phyloP scores from a whole-genome alignment of 2,113 vertebrate species.

The Sphyrna mokarran region DNA sequence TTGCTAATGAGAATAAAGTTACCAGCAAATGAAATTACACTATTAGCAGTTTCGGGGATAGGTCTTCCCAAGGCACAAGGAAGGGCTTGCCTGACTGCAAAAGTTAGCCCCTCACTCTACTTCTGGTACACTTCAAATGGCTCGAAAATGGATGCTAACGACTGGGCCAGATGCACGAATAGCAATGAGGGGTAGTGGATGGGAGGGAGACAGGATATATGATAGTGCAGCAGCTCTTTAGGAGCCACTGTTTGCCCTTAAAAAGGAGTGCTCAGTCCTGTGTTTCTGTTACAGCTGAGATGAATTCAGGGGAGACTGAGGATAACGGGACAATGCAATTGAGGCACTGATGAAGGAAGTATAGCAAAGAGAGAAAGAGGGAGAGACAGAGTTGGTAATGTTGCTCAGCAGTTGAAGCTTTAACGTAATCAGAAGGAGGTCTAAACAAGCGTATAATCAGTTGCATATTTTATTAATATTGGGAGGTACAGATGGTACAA shows the following conservation, averaged over 20 bases:
- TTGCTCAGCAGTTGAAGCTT: background rate
- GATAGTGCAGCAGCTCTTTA: background rate
- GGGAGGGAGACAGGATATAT: background rate
- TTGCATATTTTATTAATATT: background rate
- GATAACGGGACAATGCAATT: background rate
- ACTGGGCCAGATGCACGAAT: background rate
- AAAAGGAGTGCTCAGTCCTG: background rate
- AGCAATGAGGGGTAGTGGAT: too few relatives aligned
- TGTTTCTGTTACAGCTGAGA: background rate
- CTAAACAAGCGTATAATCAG: background rate
- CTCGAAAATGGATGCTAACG: background rate
- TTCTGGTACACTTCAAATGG: background rate
- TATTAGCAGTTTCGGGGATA: background rate
- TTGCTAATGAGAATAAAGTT: background rate
- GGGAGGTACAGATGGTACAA: background rate
- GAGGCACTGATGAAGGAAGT: background rate
- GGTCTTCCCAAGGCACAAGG: background rate
- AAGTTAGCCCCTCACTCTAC: background rate
- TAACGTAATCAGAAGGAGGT: background rate
- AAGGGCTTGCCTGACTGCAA: background rate
- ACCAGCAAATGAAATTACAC: background rate
- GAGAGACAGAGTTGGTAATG: too few relatives aligned
- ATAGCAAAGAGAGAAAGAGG: background rate
- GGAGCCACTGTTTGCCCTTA: too few relatives aligned
- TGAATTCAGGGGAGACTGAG: background rate